Conservation (phyloP, 2,888 invertebrate genomes). For the Pollenia angustigena region DNA sequence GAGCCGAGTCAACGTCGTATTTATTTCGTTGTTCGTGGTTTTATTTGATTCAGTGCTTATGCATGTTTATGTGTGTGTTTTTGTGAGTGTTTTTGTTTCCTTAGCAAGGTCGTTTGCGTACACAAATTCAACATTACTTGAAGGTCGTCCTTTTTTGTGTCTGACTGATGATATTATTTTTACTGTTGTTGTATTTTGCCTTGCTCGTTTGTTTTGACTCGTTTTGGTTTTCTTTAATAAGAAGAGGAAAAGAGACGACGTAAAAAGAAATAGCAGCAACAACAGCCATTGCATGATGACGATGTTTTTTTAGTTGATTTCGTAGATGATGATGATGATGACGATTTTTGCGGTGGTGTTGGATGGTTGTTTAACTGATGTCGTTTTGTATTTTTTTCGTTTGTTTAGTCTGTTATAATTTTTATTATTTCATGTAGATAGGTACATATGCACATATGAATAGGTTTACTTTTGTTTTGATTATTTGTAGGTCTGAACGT, state of each 20-base stretch:
- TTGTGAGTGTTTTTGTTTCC: constrained; percentile 78
- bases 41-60: constrained; percentile 33
- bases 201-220: constrained; percentile 25
- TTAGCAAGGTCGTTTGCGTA: constrained; percentile 85
- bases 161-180: constrained; percentile 57
- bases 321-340: constrained; percentile 35
- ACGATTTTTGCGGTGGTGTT: constrained; percentile 36
- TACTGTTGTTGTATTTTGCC: constrained; percentile 42
- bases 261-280: constrained; percentile 1
- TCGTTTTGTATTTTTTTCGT: neutral
- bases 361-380: neutral
- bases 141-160: constrained; percentile 84
- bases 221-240: constrained; percentile 14
- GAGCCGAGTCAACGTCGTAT: constrained; percentile 26
- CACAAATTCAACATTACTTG: constrained; percentile 84
- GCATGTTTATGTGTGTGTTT: constrained; percentile 18
- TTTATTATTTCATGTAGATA: constrained; percentile 7
- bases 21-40: constrained; percentile 21
- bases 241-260: constrained; percentile 48
- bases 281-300: constrained; percentile 41
- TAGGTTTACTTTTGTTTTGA: neutral
- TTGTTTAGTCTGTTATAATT: constrained; percentile 49
- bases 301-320: constrained; percentile 18
- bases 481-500: no score
- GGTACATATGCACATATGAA: neutral